Evolutionary conservation across 1,140 invertebrate genomes (phyloP).

Genomic region (Zeugodacus cucurbitae): DNA sequence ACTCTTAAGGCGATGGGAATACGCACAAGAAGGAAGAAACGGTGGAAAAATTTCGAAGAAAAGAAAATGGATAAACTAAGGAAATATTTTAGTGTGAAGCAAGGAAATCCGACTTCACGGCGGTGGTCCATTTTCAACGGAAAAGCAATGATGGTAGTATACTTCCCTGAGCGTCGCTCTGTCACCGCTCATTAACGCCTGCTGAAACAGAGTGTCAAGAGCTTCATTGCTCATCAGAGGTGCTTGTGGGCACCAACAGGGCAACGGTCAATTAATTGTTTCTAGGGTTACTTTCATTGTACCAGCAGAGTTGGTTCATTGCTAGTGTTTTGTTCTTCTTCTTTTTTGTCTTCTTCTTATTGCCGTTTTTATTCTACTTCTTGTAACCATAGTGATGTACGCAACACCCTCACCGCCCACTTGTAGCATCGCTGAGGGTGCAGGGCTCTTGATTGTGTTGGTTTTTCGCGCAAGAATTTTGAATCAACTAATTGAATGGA

Average conservation of each 20-base stretch:
- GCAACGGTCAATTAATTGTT: slow-evolving; percentile 7
- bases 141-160: not conserved
- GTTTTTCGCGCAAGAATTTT: not conserved
- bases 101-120: not conserved
- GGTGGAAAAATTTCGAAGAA: not conserved
- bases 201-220: not conserved
- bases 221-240: not conserved
- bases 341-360: not conserved
- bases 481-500: slow-evolving; percentile 31
- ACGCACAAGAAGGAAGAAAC: not conserved
- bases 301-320: not conserved
- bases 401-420: not conserved
- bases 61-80: not conserved
- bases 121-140: not conserved
- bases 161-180: not conserved
- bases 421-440: too few relatives aligned
- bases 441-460: not conserved
- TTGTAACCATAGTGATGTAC: not conserved
- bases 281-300: not conserved
- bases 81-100: not conserved
- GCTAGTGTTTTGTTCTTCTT: not conserved
- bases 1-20: not conserved
- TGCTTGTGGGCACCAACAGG: not conserved
- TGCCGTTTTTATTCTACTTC: not conserved
- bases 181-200: slow-evolving; percentile 13